Evolutionary conservation across 2,797 vertebrate genomes (phyloP), one percentile per base, ranked within the genome.

Genomic region (Huso huso): DNA sequence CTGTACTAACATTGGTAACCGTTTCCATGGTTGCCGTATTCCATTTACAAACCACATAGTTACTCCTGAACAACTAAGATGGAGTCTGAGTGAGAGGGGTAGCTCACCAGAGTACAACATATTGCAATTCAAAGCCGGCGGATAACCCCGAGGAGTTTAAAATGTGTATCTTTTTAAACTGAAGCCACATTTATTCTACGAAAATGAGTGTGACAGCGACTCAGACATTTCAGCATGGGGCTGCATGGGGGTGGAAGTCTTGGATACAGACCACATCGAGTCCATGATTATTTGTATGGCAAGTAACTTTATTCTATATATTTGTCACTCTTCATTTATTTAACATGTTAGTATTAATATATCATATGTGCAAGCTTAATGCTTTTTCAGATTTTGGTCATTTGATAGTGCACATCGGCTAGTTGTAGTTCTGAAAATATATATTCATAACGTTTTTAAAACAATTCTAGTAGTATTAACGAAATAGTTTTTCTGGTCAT

Each of bases 251-350:
- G 52, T 4, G 8, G 37, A 48, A 59, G 62, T 61, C 49, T 67
- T 37, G 10, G 58, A 3, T 68, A 69, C 66, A 53, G 66, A 59
- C 1, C 66, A 7, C 62, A 6, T 58, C 63, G 76, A 18, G 8
- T n/a, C 0, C 78, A 68, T 18, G 75, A 73, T 71, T 76, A 70
- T 58, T 69, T 70, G 15, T 80, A 82, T 61, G 84, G 81, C 84
- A 83, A 80, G 71, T 7, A 8, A 23, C 11, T 58, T 66, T 3
- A 15, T 37, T 37, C 37, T 37, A 37, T 37, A 37, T 66, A 1
- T 59, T 7, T 15, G 18, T 37, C 6, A 58, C 10, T 66, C 15
- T 13, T n/a, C 7, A 18, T 8, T 9, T 5, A 18, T 37, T 7
- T 49, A 13, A 49, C 11, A 59, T 66, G 8, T 13, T 18, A 10